Evolutionary conservation across 1,140 invertebrate species (phyloP).

Genomic region (Hormaphis cornu): DNA sequence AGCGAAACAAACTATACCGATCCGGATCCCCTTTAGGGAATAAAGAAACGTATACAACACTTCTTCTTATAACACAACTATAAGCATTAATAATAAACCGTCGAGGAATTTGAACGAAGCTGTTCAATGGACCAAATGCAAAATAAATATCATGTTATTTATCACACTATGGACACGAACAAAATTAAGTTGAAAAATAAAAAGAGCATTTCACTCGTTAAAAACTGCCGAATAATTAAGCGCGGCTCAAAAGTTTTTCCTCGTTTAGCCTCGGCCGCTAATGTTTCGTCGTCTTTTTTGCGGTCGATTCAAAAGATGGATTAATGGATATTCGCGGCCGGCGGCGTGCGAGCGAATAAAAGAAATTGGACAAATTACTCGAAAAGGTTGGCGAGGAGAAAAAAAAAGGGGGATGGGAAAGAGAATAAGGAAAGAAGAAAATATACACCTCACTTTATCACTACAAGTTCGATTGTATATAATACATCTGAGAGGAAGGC

Average conservation of each 20-base stretch:
- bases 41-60: neutral
- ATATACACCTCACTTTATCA: conserved; percentile 20
- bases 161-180: neutral
- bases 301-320: conserved; percentile 23
- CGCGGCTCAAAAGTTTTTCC: conserved; percentile 15
- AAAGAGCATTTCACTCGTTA: neutral
- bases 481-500: conserved; percentile 26
- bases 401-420: conserved; percentile 9
- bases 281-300: conserved; percentile 23
- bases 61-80: neutral
- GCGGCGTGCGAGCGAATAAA: neutral
- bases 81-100: neutral
- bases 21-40: no score
- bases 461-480: conserved; percentile 31
- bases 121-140: neutral
- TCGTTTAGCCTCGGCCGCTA: neutral
- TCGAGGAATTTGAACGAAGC: neutral
- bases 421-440: conserved; percentile 1
- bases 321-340: conserved; percentile 21
- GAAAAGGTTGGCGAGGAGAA: conserved; percentile 19
- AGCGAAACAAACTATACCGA: neutral
- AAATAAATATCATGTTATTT: conserved; percentile 11
- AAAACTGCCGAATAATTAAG: conserved; percentile 26
- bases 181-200: conserved; percentile 2
- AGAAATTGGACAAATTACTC: conserved; percentile 31